Conservation (phyloP, 2,113 vertebrate species). For the Apaloderma vittatum region DNA sequence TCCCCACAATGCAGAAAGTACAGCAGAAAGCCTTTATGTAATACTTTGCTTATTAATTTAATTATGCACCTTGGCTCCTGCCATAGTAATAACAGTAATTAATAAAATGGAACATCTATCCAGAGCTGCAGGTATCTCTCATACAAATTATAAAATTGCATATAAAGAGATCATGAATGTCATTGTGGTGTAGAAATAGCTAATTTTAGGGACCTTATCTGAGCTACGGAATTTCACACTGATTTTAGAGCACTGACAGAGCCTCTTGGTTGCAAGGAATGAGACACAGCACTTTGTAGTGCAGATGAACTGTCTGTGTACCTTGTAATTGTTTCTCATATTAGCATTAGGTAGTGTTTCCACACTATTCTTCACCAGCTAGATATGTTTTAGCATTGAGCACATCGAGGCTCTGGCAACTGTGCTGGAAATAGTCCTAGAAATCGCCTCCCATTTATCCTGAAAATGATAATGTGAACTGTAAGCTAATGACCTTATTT, state of each 20-base stretch:
- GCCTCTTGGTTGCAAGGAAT: not conserved
- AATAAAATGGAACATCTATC: conserved; percentile 18
- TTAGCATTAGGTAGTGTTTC: conserved; percentile 38
- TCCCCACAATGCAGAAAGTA: conserved; percentile 4
- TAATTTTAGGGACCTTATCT: conserved; percentile 29
- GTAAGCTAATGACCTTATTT: conserved; percentile 28
- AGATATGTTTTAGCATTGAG: not conserved
- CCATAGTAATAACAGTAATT: conserved; percentile 35
- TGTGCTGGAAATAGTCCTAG: not conserved
- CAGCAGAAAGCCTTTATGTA: conserved; percentile 39
- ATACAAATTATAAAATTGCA: conserved; percentile 20
- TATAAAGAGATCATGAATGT: not conserved
- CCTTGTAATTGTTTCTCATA: conserved; percentile 43
- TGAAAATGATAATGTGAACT: conserved; percentile 3
- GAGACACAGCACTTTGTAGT: not conserved
- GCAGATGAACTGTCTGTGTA: conserved; percentile 13
- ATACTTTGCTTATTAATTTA: conserved; percentile 55
- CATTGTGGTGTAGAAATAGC: not conserved
- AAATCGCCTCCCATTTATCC: not conserved
- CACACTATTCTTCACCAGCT: not conserved
- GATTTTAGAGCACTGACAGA: not conserved
- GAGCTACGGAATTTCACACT: not conserved
- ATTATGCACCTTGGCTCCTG: conserved; percentile 29
- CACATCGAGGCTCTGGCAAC: not conserved
- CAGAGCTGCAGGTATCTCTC: conserved; percentile 44